Evolutionary conservation across 2,888 invertebrate species (phyloP).

Genomic region (Tuberolachnus salignus): DNA sequence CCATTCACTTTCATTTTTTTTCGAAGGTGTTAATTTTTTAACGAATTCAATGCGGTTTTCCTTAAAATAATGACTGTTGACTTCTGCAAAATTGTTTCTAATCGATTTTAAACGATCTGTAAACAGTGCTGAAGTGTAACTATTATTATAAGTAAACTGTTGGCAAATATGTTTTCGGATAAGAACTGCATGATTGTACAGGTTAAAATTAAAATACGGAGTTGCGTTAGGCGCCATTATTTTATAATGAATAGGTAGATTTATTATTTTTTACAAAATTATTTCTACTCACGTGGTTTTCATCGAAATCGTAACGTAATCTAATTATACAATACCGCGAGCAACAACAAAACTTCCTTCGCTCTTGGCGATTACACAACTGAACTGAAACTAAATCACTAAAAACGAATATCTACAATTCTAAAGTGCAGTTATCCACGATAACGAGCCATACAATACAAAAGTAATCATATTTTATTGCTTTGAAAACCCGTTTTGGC

Average conservation of each 20-base stretch:
- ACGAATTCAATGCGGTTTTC: conserved; percentile 28
- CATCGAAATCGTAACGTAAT: background rate
- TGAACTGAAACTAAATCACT: background rate
- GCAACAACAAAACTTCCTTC: background rate
- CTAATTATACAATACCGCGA: background rate
- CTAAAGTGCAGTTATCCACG: background rate
- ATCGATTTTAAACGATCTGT: conserved; percentile 5
- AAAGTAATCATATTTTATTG: background rate
- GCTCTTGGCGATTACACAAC: conserved; percentile 4
- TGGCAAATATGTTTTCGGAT: conserved; percentile 25
- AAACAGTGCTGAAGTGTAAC: background rate
- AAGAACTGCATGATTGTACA: background rate
- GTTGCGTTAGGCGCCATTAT: conserved; percentile 31
- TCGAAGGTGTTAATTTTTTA: background rate
- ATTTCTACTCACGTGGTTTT: conserved; percentile 38
- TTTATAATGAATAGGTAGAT: background rate
- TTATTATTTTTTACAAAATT: background rate
- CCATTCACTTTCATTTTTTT: conserved; percentile 21
- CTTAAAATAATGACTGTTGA: conserved; percentile 40
- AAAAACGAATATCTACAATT: background rate
- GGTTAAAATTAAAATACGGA: conserved; percentile 13
- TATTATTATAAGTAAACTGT: conserved; percentile 5
- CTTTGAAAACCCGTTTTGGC: background rate
- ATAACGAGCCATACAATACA: background rate
- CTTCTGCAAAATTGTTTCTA: conserved; percentile 3